A percentile compares a stretch with the other conserved stretches of the same genome.
These are phyloP conservation scores for Gila orcuttii DNA, from an alignment of 2,113 vertebrate genomes.

Conservation along the genomic window DNA sequence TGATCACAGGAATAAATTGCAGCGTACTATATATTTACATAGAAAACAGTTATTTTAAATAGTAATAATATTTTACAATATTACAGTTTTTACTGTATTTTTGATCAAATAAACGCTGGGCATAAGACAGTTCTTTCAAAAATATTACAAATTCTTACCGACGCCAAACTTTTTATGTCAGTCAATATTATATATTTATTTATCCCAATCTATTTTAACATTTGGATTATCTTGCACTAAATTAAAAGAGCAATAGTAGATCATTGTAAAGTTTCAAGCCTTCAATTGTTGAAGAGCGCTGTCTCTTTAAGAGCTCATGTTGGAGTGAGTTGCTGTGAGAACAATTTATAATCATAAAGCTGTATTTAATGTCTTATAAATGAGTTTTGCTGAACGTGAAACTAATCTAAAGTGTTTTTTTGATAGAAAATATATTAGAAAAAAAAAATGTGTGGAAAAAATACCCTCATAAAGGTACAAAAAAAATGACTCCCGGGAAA, in stretches of 20 bases:
- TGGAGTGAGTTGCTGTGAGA: no score
- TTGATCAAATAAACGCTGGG: neutral
- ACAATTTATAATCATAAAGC: neutral
- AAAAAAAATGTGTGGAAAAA: neutral
- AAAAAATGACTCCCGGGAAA: no score
- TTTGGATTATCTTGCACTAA: neutral
- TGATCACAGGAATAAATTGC: neutral
- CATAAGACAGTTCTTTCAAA: neutral
- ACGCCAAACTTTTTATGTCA: neutral
- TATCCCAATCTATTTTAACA: neutral
- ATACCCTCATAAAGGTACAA: neutral
- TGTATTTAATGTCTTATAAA: neutral
- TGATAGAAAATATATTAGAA: neutral
- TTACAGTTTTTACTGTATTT: neutral
- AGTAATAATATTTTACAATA: neutral
- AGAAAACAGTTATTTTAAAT: neutral
- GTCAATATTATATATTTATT: neutral
- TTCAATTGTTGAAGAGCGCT: no score
- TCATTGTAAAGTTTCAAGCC: neutral
- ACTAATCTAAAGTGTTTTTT: neutral
- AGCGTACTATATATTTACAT: neutral
- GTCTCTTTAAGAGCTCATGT: neutral
- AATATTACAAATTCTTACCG: neutral
- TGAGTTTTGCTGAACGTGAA: neutral
- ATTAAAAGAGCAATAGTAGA: neutral